Evolutionary conservation across 2,888 invertebrate species (phyloP), one percentile per base, ranked within the genome.

Genomic region (Ligdia adustata): DNA sequence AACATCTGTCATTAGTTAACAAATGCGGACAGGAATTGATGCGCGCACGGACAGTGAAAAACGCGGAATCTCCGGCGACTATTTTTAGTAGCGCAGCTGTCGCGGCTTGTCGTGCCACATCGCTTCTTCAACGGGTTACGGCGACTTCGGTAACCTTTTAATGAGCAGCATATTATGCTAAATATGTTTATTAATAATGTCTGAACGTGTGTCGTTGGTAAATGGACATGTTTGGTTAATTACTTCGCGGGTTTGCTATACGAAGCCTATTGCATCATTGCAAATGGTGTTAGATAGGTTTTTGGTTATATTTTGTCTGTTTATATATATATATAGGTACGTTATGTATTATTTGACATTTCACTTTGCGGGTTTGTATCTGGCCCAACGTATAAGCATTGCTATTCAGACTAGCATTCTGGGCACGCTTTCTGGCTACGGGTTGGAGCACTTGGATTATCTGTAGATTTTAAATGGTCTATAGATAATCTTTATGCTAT

Each of bases 1-100:
- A 81, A 72, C 84, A 85, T 86, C 84, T 87, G 87, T 89, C 89
- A 88, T 85, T 88, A 80, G 79, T 75, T 85, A 88, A 88, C 86
- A 81, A 83, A 86, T 80, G 79, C 71, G 64, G 88, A 89, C 88
- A 83, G 85, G 66, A 83, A 89, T 89, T 89, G 89, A 89, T 89
- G 88, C 71, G 79, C 67, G 65, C 69, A 72, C 62, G 82, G 89
- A 88, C 89, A 87, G 87, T 89, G 89, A 89, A 89, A 89, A 89
- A 89, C 86, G 84, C 84, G 82, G 84, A 87, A 80, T 84, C 73
- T 77, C 82, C 79, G 74, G 56, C 65, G 65, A 54, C 60, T 87
- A 86, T 82, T 78, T 81, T 76, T 83, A 79, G 84, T 67, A 58
- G 68, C 71, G 71, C 89, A 88, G 89, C 89, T 89, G 88, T 87